phyloP scores from a whole-genome alignment of 2,888 invertebrate genomes.

The Liopterus haemorrhoidalis region DNA sequence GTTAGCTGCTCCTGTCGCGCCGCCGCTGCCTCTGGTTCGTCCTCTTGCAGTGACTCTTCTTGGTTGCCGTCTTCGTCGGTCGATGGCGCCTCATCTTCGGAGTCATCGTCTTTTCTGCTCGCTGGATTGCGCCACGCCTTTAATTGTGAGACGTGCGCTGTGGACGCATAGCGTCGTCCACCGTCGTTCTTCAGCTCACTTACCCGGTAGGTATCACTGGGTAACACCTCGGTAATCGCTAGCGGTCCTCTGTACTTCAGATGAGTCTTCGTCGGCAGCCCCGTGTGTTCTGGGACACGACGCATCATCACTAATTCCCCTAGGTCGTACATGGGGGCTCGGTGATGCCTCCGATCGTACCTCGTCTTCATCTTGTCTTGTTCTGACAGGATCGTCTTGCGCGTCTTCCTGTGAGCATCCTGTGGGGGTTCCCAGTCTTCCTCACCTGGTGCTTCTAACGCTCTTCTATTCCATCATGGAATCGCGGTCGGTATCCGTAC shows the following conservation, averaged over 20 bases:
- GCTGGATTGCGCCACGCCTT: slow-evolving; percentile 5
- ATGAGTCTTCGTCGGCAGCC: slow-evolving; percentile 14
- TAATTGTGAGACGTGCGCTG: neutral
- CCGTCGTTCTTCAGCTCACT: slow-evolving; percentile 4
- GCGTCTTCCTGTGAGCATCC: no score
- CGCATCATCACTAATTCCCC: slow-evolving; percentile 13
- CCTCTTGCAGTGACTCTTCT: no score
- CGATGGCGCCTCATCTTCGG: slow-evolving; percentile 1
- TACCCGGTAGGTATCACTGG: slow-evolving; percentile 16
- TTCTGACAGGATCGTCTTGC: no score
- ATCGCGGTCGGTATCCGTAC: slow-evolving; percentile 25
- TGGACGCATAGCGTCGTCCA: neutral
- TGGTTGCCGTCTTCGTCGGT: no score
- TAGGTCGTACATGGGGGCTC: slow-evolving; percentile 3
- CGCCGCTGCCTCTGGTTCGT: no score
- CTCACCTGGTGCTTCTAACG: no score
- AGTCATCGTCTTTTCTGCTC: neutral
- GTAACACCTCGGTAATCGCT: slow-evolving; percentile 11
- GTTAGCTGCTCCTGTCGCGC: no score
- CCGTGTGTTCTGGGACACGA: slow-evolving; percentile 9
- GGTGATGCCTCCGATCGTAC: neutral
- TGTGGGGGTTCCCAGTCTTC: no score
- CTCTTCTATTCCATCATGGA: slow-evolving; percentile 14
- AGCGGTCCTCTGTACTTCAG: slow-evolving; percentile 15
- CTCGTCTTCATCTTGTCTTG: no score